Conservation (phyloP, 2,888 invertebrate species). For the Lycophotia porphyrea region DNA sequence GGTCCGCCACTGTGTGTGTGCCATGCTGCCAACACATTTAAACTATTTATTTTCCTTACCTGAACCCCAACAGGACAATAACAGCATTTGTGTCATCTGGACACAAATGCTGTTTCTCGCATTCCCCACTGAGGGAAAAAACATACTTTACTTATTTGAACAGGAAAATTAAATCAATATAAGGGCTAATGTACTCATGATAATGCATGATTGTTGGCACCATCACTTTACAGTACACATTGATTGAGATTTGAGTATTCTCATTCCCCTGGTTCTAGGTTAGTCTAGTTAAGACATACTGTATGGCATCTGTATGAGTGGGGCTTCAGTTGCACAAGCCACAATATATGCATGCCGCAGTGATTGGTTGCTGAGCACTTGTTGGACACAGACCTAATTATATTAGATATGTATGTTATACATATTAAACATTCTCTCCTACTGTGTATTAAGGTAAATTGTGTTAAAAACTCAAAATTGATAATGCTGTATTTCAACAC, state of each 20-base stretch:
- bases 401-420: background rate
- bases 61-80: conserved; percentile 20
- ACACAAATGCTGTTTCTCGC: conserved; percentile 7
- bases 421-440: background rate
- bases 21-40: background rate
- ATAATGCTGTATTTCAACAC: too few relatives aligned
- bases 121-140: conserved; percentile 4
- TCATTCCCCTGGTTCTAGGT: background rate
- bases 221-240: background rate
- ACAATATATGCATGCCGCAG: background rate
- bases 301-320: conserved; percentile 19
- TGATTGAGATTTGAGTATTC: background rate
- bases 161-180: conserved; percentile 12
- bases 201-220: conserved; percentile 3
- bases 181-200: background rate
- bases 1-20: background rate
- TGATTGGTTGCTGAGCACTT: background rate
- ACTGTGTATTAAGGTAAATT: background rate
- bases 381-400: background rate
- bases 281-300: background rate
- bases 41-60: conserved; percentile 15
- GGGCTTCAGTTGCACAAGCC: conserved; percentile 29
- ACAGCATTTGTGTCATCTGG: too few relatives aligned
- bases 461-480: background rate
- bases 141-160: conserved; percentile 8